Percentiles rank a stretch among this genome's conserved stretches.
Evolutionary conservation across 2,113 vertebrate genomes (phyloP).

Genomic region (Myiopsitta monachus): DNA sequence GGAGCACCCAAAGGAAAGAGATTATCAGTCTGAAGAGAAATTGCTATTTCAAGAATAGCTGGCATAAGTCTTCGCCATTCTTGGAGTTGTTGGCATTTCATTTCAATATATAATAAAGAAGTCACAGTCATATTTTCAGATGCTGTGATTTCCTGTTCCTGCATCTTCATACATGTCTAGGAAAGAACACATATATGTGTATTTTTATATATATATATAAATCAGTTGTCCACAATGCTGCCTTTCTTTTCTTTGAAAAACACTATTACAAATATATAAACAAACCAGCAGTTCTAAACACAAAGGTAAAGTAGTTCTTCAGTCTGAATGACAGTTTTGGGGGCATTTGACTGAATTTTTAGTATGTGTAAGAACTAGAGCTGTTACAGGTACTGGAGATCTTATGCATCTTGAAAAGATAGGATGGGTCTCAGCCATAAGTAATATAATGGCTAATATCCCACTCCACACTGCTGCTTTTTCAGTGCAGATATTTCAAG

Average conservation of each 20-base stretch:
- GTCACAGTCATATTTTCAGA: background rate
- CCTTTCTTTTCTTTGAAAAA: background rate
- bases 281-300: background rate
- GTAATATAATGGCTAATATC: background rate
- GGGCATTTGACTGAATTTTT: background rate
- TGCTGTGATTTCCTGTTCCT: slow-evolving; percentile 2
- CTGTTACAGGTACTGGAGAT: background rate
- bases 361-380: background rate
- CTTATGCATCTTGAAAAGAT: background rate
- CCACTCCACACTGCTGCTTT: background rate
- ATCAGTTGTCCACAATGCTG: background rate
- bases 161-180: slow-evolving; percentile 31
- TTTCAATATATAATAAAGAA: background rate
- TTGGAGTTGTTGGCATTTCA: background rate
- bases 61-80: background rate
- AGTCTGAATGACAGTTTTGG: background rate
- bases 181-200: background rate
- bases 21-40: background rate
- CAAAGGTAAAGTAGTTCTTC: background rate
- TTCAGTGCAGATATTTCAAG: background rate
- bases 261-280: background rate
- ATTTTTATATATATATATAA: background rate
- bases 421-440: background rate
- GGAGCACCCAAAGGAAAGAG: background rate
- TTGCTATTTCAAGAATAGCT: background rate